phyloP scores from a whole-genome alignment of 2,113 vertebrate genomes.

The Rhadina sibilatrix region DNA sequence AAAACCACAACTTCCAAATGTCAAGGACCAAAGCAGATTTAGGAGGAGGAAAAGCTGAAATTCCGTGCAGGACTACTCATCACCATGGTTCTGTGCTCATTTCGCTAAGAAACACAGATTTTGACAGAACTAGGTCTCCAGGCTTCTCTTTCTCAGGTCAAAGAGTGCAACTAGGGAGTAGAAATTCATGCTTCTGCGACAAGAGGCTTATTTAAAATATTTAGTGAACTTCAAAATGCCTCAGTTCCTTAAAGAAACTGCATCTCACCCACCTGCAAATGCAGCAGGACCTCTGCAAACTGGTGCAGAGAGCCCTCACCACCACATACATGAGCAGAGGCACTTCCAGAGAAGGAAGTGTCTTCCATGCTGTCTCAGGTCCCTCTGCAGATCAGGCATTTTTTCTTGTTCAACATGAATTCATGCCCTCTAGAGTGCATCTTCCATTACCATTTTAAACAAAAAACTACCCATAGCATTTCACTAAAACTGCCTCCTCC shows the following conservation, averaged over 20 bases:
- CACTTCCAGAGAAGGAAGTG: background rate
- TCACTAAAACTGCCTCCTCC: background rate
- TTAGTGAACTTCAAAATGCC: background rate
- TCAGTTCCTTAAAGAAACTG: background rate
- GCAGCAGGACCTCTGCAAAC: background rate
- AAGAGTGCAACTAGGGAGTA: background rate
- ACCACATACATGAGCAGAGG: accelerated
- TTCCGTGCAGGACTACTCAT: background rate
- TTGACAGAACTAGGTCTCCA: background rate
- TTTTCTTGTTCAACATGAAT: background rate
- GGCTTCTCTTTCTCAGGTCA: background rate
- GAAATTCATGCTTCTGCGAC: background rate
- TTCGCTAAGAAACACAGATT: background rate
- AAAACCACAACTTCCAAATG: background rate
- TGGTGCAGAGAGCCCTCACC: background rate
- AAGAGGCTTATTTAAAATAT: background rate
- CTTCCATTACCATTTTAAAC: background rate
- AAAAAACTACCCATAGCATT: background rate
- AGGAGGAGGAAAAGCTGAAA: background rate
- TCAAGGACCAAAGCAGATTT: background rate
- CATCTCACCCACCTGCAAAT: background rate
- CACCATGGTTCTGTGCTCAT: background rate
- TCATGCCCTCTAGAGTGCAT: background rate
- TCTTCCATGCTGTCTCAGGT: background rate
- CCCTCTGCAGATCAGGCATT: background rate